phyloP scores from a whole-genome alignment of 37 sponge, comb jelly and placozoan species.

The Geodia barretti region DNA sequence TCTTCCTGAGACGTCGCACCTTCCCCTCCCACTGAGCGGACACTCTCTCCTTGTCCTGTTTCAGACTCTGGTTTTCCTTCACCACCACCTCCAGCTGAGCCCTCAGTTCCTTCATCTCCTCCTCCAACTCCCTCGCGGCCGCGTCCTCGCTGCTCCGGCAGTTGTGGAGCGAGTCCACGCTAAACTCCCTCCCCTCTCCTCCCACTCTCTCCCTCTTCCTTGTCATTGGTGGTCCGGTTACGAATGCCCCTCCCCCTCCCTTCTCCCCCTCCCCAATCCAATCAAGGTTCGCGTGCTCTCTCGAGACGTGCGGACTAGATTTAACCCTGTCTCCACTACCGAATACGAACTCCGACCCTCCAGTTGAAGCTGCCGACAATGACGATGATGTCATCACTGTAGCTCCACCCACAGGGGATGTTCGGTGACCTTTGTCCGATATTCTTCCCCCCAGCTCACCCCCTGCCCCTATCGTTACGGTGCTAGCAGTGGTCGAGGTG shows the following conservation, averaged over 20 bases:
- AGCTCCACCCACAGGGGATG: too few species aligned
- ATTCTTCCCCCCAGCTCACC: too few species aligned
- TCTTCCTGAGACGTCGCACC: slow-evolving; percentile 5
- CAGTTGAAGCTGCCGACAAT: too few species aligned
- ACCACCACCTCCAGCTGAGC: slow-evolving; percentile 16
- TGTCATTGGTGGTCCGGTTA: background rate
- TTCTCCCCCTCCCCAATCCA: background rate
- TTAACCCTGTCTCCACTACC: too few species aligned
- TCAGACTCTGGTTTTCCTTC: slow-evolving; percentile 4
- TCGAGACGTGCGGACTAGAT: too few species aligned
- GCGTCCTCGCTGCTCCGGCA: background rate
- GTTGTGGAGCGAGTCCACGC: background rate
- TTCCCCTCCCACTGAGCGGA: slow-evolving; percentile 6
- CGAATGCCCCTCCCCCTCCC: slow-evolving; percentile 2
- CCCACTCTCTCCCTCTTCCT: background rate
- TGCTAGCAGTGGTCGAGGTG: too few species aligned
- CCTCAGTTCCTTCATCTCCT: background rate
- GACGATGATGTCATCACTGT: too few species aligned
- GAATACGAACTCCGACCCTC: too few species aligned
- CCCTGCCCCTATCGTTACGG: too few species aligned
- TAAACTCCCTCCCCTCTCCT: background rate
- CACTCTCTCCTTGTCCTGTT: slow-evolving; percentile 10
- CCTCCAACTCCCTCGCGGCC: background rate
- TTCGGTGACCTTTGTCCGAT: too few species aligned
- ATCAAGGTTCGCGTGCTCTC: too few species aligned